Percentiles rank a stretch among this genome's conserved stretches.
Evolutionary conservation across 37 sponge, comb jelly and placozoan genomes (phyloP).

Genomic region (Mnemiopsis leidyi): DNA sequence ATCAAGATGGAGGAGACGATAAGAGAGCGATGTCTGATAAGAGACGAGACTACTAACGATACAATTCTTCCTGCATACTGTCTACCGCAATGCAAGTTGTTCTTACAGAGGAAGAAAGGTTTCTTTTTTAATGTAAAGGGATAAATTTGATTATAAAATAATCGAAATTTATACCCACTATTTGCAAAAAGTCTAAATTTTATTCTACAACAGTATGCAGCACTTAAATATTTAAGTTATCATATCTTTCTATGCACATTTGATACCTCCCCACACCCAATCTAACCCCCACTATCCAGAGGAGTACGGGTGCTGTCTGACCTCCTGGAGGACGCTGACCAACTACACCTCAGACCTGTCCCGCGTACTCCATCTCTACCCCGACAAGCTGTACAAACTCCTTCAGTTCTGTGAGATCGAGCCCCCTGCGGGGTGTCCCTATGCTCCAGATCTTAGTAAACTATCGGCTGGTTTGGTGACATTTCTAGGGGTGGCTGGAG

Average conservation of each 20-base stretch:
- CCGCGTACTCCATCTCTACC: neutral
- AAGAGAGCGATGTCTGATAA: neutral
- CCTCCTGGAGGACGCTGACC: neutral
- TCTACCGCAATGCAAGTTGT: slow-evolving; percentile 15
- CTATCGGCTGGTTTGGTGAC: neutral
- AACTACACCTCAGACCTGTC: neutral
- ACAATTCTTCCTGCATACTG: neutral
- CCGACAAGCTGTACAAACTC: neutral
- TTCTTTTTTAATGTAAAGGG: no score
- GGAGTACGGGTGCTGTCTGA: neutral
- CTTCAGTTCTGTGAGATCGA: neutral
- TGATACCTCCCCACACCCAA: neutral
- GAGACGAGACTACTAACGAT: neutral
- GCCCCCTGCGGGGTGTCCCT: neutral
- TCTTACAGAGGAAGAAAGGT: slow-evolving; percentile 1
- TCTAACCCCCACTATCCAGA: no score
- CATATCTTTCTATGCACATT: no score
- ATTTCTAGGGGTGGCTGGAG: neutral
- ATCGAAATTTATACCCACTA: no score
- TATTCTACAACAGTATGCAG: no score
- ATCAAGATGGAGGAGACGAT: neutral
- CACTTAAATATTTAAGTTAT: no score
- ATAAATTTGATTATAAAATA: no score
- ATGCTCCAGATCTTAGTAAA: neutral
- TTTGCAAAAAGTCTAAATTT: no score